Evolutionary conservation across 1,140 invertebrate genomes (phyloP).

Genomic region (Drosophila albomicans): DNA sequence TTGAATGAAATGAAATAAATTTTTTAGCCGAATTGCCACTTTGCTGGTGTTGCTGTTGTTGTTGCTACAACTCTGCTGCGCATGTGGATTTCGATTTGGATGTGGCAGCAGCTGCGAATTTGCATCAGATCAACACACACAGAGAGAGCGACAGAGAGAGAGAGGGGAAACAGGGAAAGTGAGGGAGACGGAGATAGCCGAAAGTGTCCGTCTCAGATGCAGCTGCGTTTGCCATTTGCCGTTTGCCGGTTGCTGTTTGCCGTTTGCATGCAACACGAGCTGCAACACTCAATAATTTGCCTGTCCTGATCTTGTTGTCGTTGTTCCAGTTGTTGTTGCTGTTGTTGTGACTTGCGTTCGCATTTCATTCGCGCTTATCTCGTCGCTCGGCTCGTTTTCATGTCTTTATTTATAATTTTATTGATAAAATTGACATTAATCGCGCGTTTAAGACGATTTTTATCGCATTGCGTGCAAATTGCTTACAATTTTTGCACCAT

Average conservation of each 20-base stretch:
- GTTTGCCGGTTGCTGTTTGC: constrained; percentile 10
- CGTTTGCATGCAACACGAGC: constrained; percentile 75
- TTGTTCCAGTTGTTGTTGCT: constrained; percentile 27
- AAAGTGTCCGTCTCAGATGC: constrained; percentile 11
- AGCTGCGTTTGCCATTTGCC: constrained; percentile 28
- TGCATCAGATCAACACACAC: constrained; percentile 46
- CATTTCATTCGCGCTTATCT: constrained; percentile 78
- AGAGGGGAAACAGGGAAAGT: neutral
- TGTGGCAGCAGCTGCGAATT: constrained; percentile 71
- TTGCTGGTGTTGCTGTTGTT: constrained; percentile 34
- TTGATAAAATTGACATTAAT: constrained; percentile 84
- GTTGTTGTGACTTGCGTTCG: constrained; percentile 72
- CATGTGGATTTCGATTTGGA: constrained; percentile 53
- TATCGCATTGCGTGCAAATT: constrained; percentile 83
- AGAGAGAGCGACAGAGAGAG: neutral
- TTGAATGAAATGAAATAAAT: constrained; percentile 70
- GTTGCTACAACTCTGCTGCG: constrained; percentile 25
- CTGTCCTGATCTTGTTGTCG: constrained; percentile 56
- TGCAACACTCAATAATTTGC: constrained; percentile 81
- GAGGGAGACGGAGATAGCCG: neutral
- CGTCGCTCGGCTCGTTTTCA: constrained; percentile 77
- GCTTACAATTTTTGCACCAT: constrained; percentile 69
- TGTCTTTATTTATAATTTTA: constrained; percentile 84
- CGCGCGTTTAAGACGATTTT: constrained; percentile 83
- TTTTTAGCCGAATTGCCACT: constrained; percentile 73